Evolutionary conservation across 2,888 invertebrate genomes (phyloP).

Genomic region (Blastobasis lacticolella): DNA sequence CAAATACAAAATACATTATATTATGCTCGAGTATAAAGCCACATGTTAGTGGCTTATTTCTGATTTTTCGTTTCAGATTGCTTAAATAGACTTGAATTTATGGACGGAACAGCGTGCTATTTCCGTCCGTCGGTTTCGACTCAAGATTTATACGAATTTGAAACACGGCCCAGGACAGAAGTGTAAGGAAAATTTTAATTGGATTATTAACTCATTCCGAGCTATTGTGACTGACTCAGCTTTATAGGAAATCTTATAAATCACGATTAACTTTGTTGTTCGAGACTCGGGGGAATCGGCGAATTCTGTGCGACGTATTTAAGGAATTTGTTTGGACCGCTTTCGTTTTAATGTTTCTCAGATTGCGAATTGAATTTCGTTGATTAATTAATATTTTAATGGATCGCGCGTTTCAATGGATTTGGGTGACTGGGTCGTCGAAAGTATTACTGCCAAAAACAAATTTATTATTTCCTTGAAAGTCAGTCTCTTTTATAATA

Average conservation of each 20-base stretch:
- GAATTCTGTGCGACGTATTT: conserved; percentile 14
- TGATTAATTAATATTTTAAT: background rate
- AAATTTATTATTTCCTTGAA: too few species aligned
- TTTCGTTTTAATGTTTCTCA: conserved; percentile 10
- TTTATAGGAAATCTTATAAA: conserved; percentile 39
- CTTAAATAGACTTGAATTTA: conserved; percentile 71
- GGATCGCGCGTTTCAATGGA: background rate
- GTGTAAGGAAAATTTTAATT: conserved; percentile 67
- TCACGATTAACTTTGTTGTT: conserved; percentile 38
- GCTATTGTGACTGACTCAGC: conserved; percentile 41
- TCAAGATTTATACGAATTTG: conserved; percentile 69
- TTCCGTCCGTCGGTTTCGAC: conserved; percentile 65
- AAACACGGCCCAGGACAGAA: conserved; percentile 62
- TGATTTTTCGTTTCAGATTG: conserved; percentile 67
- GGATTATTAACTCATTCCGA: conserved; percentile 60
- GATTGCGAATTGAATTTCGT: background rate
- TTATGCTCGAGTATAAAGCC: too few species aligned
- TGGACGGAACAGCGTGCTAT: conserved; percentile 65
- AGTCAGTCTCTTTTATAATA: too few species aligned
- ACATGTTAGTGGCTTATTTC: conserved; percentile 43
- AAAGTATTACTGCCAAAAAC: too few species aligned
- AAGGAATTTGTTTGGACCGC: conserved; percentile 11
- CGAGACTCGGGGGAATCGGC: conserved; percentile 21
- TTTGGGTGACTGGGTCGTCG: background rate
- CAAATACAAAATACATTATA: too few species aligned